Evolutionary conservation across 2,113 vertebrate genomes (phyloP).

Genomic region (Epinephelus fuscoguttatus): DNA sequence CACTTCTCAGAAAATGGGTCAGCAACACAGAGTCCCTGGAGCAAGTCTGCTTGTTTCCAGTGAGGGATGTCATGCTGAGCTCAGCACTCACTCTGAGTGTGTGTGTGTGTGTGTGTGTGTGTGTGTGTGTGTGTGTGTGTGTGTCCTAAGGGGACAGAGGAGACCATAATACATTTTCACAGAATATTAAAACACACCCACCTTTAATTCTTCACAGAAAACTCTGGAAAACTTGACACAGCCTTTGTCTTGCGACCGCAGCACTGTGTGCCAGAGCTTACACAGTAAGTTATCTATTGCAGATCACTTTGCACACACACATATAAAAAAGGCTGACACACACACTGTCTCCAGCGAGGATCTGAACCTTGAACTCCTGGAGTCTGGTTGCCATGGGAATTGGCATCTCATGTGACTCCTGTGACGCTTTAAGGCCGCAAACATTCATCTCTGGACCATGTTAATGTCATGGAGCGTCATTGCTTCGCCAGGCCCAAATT

Average conservation of each 20-base stretch:
- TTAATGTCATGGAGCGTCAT: not conserved
- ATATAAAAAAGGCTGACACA: not conserved
- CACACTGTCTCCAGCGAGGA: not conserved
- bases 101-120: conserved; percentile 2
- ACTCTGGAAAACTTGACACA: not conserved
- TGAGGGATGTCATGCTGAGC: conserved; percentile 17
- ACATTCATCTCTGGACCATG: not conserved
- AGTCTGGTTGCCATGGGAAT: conserved; percentile 48
- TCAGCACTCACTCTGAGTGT: not conserved
- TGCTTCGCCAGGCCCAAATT: too few relatives aligned
- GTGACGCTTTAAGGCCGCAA: not conserved
- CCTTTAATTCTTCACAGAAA: not conserved
- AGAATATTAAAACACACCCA: not conserved
- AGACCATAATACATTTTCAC: conserved; percentile 3
- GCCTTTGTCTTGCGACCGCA: not conserved
- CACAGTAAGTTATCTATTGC: not conserved
- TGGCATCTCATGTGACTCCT: not conserved
- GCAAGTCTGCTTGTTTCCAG: conserved; percentile 22
- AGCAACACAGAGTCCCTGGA: not conserved
- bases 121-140: not conserved
- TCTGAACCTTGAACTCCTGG: conserved; percentile 54
- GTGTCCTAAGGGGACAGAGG: not conserved
- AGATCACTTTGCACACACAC: not conserved
- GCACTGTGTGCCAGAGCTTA: not conserved
- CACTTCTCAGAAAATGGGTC: conserved; percentile 32